These are phyloP conservation scores for Nibea coibor DNA, from an alignment of 2,113 vertebrate species.

Conservation along the genomic window DNA sequence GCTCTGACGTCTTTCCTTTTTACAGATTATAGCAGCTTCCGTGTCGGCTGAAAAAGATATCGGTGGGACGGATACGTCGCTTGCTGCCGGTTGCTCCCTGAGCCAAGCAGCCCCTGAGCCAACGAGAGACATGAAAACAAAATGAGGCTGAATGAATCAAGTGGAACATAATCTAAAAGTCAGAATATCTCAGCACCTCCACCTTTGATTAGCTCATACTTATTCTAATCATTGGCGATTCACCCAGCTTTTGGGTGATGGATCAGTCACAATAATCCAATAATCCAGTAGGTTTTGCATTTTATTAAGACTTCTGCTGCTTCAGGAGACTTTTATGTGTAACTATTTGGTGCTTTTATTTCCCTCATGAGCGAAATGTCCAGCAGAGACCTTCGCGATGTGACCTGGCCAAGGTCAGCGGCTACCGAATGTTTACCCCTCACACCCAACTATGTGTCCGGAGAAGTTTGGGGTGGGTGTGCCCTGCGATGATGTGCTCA, in stretches of 20 bases:
- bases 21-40: background rate
- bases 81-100: background rate
- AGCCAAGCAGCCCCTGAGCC: background rate
- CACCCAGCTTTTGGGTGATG: background rate
- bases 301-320: background rate
- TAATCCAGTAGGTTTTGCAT: background rate
- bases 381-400: slow-evolving; percentile 8
- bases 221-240: background rate
- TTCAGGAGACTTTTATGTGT: background rate
- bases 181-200: background rate
- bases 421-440: slow-evolving; percentile 38
- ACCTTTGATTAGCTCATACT: background rate
- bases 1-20: background rate
- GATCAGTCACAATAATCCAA: background rate
- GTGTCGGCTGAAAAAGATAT: background rate
- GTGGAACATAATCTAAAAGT: background rate
- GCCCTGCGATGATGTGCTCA: slow-evolving; percentile 71
- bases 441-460: slow-evolving; percentile 41
- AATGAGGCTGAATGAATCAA: background rate
- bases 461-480: slow-evolving; percentile 67
- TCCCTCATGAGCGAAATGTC: background rate
- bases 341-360: background rate
- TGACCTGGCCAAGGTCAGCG: slow-evolving; percentile 33
- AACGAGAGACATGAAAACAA: background rate
- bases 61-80: background rate